Evolutionary conservation across 2,797 vertebrate genomes (phyloP).

Genomic region (Sylvia borin): DNA sequence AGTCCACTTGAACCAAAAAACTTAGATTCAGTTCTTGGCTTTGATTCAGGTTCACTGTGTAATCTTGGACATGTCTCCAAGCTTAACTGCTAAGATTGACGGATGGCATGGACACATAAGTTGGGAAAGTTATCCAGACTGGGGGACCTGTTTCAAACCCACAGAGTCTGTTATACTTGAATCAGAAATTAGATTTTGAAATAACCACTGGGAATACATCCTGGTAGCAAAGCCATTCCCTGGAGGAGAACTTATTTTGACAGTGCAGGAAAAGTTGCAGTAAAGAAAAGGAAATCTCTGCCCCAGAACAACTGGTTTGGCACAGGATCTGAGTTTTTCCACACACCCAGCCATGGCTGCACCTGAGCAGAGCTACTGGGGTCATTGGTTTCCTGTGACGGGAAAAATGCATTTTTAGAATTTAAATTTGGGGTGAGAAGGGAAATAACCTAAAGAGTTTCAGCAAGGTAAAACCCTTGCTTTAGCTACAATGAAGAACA

Average conservation of each 20-base stretch:
- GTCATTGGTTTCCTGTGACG: neutral
- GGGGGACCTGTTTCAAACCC: neutral
- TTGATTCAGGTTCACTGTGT: neutral
- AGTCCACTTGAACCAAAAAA: neutral
- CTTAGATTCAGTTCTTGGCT: neutral
- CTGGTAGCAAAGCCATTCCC: neutral
- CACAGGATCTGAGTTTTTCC: neutral
- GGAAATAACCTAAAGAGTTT: neutral
- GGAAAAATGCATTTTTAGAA: neutral
- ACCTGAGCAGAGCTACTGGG: no score
- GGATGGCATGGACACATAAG: neutral
- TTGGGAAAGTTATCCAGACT: neutral
- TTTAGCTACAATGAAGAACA: neutral
- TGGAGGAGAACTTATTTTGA: neutral
- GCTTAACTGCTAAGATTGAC: neutral
- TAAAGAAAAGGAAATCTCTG: neutral
- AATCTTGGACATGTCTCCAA: neutral
- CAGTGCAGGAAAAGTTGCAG: neutral
- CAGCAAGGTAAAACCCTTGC: neutral
- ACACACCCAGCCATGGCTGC: fast-evolving
- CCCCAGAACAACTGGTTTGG: fast-evolving
- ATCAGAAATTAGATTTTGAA: neutral
- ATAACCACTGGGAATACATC: neutral
- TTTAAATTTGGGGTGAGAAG: neutral
- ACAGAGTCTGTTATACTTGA: neutral